Conservation (phyloP, 2,113 vertebrate genomes). For the Anas platyrhynchos region DNA sequence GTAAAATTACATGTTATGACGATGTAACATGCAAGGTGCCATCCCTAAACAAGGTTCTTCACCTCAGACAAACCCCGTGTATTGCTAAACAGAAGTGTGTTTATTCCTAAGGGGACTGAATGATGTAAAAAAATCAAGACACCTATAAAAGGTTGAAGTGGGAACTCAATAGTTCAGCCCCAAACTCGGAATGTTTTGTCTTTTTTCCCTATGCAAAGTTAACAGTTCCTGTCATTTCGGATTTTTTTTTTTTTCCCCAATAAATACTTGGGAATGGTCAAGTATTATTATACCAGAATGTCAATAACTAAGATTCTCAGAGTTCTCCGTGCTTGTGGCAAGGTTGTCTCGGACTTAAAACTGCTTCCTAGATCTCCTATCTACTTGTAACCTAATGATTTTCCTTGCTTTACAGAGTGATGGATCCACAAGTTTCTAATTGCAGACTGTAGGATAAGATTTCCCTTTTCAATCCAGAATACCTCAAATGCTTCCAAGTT, state of each 20-base stretch:
- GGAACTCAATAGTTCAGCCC: not conserved
- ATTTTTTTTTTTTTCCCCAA: not conserved
- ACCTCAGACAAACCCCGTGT: not conserved
- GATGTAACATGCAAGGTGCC: not conserved
- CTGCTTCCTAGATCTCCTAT: not conserved
- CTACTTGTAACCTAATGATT: not conserved
- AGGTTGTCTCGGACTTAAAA: not conserved
- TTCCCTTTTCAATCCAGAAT: not conserved
- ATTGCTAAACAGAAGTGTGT: not conserved
- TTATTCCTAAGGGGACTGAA: not conserved
- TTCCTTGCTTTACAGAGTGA: not conserved
- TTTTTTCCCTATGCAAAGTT: not conserved
- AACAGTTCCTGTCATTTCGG: not conserved
- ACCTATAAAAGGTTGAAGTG: not conserved
- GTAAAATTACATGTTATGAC: conserved; percentile 1
- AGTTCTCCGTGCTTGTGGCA: not conserved
- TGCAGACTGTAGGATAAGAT: not conserved
- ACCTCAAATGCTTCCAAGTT: not conserved
- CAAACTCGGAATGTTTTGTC: not conserved
- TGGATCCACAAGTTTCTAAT: not conserved
- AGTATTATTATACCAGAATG: not conserved
- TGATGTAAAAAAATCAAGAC: not conserved
- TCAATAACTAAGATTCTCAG: not conserved
- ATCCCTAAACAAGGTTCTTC: conserved; percentile 3
- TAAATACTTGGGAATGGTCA: not conserved